Conservation (phyloP, 1,140 invertebrate species). For the Aporrectodea caliginosa region DNA sequence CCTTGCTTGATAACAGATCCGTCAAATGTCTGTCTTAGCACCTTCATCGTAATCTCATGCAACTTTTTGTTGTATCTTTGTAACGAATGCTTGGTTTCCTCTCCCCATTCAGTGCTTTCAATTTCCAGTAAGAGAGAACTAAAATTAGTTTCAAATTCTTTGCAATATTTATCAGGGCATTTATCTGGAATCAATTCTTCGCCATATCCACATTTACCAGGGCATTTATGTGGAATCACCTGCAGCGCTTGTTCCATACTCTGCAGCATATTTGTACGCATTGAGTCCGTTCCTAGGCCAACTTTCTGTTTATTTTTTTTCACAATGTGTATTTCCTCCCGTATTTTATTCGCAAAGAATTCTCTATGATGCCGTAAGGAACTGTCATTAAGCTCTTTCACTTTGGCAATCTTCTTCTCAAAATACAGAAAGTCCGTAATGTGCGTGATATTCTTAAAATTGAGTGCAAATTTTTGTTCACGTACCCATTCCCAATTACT, state of each 20-base stretch:
- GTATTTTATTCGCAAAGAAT: neutral
- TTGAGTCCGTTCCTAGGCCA: too few species aligned
- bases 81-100: neutral
- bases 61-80: neutral
- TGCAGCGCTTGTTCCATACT: neutral
- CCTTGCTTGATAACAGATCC: neutral
- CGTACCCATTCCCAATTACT: too few species aligned
- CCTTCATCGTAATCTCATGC: neutral
- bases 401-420: neutral
- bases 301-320: neutral
- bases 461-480: too few species aligned
- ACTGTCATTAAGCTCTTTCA: neutral
- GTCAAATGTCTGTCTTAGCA: neutral
- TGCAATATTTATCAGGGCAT: neutral
- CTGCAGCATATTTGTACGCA: neutral
- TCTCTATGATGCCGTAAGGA: neutral
- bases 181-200: neutral
- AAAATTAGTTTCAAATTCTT: neutral
- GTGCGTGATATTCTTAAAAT: too few species aligned
- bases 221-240: neutral
- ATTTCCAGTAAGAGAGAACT: neutral
- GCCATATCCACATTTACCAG: neutral
- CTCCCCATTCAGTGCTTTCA: neutral
- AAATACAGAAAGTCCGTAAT: neutral
- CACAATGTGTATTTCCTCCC: neutral